Evolutionary conservation across 2,888 invertebrate species (phyloP), one percentile per base, ranked within the genome.

Genomic region (Lissocephala sabroskyi): DNA sequence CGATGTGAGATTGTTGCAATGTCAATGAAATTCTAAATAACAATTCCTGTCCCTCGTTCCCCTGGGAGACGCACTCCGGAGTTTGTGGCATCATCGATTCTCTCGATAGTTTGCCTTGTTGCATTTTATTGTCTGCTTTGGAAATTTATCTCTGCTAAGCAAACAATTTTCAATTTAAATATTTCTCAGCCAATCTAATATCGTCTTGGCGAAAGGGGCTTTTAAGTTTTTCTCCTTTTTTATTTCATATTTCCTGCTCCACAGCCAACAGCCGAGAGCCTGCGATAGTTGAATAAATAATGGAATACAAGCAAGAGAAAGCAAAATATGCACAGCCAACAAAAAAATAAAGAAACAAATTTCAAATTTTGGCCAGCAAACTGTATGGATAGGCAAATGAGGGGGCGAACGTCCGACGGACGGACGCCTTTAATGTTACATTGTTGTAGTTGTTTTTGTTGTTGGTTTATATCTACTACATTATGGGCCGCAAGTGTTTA

Each of bases 161-260:
- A 56, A 58, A 62, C 54, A 51, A 55, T 56, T 74, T 77, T 62
- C 50, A 74, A 70, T 62, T 76, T 55, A 59, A 70, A 76, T 77
- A 56, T 68, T 68, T 54, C 33, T 43, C 40, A 50, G n/a, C n/a
- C n/a, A n/a, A n/a, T n/a, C n/a, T n/a, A n/a, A 52, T 61, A 65
- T 52, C 58, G 61, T 51, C 7, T 35, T 35, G 35, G 30, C 7
- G 41, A n/a, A 39, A 41, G 35, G 30, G 19, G 32, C 40, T 50
- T 36, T 28, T 45, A 29, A 23, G 37, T 46, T 42, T 23, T 9
- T 2, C 1, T 26, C 16, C 36, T 49, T 36, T 29, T 7, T 29
- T 16, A 26, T 19, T n/a, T n/a, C n/a, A n/a, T n/a, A n/a, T n/a
- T n/a, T n/a, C n/a, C n/a, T n/a, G n/a, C n/a, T n/a, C n/a, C n/a